These are phyloP conservation scores for Syrmaticus mikado DNA, from an alignment of 2,113 vertebrate species.

Conservation along the genomic window DNA sequence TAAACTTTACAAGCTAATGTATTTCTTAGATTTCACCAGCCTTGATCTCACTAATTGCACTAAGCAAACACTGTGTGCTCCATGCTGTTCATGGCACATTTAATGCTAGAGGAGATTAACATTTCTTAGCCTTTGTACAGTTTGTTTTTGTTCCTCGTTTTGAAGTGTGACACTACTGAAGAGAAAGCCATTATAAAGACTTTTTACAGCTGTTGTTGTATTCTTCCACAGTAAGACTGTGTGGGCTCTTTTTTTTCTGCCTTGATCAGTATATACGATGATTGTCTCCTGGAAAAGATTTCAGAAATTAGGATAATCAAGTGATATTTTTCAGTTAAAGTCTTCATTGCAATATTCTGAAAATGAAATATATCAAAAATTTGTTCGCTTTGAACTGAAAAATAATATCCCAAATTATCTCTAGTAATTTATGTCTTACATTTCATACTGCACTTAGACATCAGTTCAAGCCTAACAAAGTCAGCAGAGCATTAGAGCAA, in stretches of 20 bases:
- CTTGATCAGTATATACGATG: background rate
- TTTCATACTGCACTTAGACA: background rate
- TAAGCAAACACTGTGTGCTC: background rate
- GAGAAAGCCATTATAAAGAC: background rate
- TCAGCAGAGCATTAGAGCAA: background rate
- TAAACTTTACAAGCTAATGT: background rate
- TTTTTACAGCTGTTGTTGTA: background rate
- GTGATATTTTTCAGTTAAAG: background rate
- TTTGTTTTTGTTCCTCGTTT: constrained; percentile 23
- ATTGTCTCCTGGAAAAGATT: background rate
- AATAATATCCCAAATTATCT: background rate
- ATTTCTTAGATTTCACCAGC: background rate
- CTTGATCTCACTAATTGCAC: background rate
- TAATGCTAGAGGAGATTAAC: constrained; percentile 13
- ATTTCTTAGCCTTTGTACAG: background rate
- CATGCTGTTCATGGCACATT: background rate
- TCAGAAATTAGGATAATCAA: background rate
- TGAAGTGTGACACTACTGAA: background rate
- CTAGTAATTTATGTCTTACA: background rate
- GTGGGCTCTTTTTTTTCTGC: background rate
- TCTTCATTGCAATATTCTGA: background rate
- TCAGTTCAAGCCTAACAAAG: background rate
- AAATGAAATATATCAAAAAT: background rate
- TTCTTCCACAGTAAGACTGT: background rate
- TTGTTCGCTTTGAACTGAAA: background rate